Evolutionary conservation across 2,888 invertebrate species (phyloP).

Genomic region (Sclerodermus sp.): DNA sequence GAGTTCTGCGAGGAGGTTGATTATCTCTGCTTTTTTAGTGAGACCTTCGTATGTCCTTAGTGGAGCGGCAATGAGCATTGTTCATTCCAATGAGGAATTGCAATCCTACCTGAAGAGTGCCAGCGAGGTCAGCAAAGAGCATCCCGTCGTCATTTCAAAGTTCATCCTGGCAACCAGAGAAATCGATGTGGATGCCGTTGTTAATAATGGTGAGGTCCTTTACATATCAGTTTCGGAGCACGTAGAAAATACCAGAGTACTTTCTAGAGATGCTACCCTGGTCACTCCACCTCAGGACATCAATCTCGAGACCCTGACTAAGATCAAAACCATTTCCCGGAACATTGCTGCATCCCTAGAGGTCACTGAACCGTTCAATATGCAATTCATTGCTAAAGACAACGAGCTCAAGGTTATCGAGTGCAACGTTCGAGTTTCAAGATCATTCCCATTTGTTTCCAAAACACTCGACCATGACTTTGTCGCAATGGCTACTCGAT

Average conservation of each 20-base stretch:
- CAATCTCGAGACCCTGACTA: conserved; percentile 84
- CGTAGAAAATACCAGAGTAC: conserved; percentile 97
- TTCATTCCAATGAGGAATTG: conserved; percentile 88
- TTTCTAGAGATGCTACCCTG: conserved; percentile 97
- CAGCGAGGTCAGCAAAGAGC: conserved; percentile 90
- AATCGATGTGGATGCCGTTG: conserved; percentile 98
- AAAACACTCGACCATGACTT: conserved; percentile 98
- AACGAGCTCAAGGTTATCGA: conserved; percentile 97
- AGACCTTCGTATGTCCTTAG: conserved; percentile 97
- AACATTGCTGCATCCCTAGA: conserved; percentile 88
- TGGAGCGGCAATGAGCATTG: conserved; percentile 99
- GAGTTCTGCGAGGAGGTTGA: conserved; percentile 93
- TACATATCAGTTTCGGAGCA: conserved; percentile 99
- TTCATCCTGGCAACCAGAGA: conserved; percentile 97
- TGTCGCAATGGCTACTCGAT: conserved; percentile 93
- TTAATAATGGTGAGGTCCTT: conserved; percentile 87
- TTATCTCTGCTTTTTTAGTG: conserved; percentile 95
- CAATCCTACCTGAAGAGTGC: conserved; percentile 92
- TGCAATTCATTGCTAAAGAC: conserved; percentile 98
- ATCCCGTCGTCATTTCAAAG: conserved; percentile 98
- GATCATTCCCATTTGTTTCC: conserved; percentile 99
- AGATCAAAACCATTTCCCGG: conserved; percentile 86
- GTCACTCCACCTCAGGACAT: conserved; percentile 99
- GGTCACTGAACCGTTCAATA: conserved; percentile 96
- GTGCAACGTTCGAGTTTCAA: conserved; percentile 96